Evolutionary conservation across 2,888 invertebrate genomes (phyloP).

Genomic region (Boloria selene): DNA sequence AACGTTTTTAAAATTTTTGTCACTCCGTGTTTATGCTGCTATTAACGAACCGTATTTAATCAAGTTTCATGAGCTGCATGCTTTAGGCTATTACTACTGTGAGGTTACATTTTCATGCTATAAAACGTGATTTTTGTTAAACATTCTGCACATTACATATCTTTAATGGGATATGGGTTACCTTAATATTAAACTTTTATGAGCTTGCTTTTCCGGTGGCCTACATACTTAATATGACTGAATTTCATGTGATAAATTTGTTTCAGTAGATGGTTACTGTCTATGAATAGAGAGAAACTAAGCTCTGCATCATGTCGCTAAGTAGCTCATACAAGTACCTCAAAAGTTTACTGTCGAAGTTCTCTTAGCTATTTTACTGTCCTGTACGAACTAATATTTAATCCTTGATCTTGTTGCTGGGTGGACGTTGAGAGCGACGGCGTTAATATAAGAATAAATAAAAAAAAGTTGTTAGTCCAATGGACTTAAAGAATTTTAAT

Average conservation of each 20-base stretch:
- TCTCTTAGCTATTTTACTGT: constrained; percentile 14
- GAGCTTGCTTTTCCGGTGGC: neutral
- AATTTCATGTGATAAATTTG: neutral
- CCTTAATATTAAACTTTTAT: too few species aligned
- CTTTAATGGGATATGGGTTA: too few species aligned
- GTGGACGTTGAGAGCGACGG: neutral
- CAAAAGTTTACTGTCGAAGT: constrained; percentile 28
- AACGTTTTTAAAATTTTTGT: too few species aligned
- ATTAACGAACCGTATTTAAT: too few species aligned
- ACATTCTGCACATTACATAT: too few species aligned
- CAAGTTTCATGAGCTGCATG: too few species aligned
- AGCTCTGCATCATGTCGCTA: constrained; percentile 5
- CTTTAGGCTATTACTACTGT: too few species aligned
- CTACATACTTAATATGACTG: too few species aligned
- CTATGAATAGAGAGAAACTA: constrained; percentile 11
- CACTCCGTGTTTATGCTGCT: too few species aligned
- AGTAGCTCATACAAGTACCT: constrained; percentile 20
- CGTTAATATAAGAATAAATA: too few species aligned
- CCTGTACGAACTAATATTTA: constrained; percentile 3
- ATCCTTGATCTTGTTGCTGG: neutral
- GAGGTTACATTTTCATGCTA: neutral
- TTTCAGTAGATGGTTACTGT: neutral
- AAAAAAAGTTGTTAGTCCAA: too few species aligned
- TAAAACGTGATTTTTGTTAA: neutral
- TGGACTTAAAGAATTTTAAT: too few species aligned